Percentiles rank a stretch among this genome's conserved stretches.
Evolutionary conservation across 2,113 vertebrate genomes (phyloP).

Genomic region (Myrmecobius fasciatus): DNA sequence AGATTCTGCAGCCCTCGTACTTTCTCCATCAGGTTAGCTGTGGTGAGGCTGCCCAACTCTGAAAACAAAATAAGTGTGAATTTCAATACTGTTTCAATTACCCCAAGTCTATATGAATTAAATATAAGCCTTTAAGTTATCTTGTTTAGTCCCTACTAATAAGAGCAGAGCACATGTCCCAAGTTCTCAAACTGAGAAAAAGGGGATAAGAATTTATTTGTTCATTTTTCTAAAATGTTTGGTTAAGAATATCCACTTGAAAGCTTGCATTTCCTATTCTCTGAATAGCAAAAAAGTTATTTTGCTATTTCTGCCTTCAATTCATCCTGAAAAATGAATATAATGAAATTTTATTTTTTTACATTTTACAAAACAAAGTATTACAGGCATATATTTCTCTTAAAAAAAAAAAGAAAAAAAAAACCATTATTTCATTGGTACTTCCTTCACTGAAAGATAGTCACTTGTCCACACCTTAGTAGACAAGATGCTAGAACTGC

Average conservation of each 20-base stretch:
- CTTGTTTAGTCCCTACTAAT: slow-evolving; percentile 3
- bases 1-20: slow-evolving; percentile 98
- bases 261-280: not conserved
- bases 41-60: slow-evolving; percentile 98
- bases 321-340: slow-evolving; percentile 39
- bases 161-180: not conserved
- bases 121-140: slow-evolving; percentile 34
- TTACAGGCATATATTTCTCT: not conserved
- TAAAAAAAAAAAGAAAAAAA: not conserved
- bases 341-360: not conserved
- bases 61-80: slow-evolving; percentile 60
- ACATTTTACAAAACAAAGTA: not conserved
- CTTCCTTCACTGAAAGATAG: not conserved
- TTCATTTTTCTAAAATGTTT: slow-evolving; percentile 38
- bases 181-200: not conserved
- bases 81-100: slow-evolving; percentile 60
- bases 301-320: not conserved
- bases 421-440: not conserved
- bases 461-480: not conserved
- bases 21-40: slow-evolving; percentile 99
- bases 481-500: not conserved
- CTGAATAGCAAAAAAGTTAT: slow-evolving; percentile 9
- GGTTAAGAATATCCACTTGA: slow-evolving; percentile 21
- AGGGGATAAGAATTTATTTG: not conserved
- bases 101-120: not conserved